Evolutionary conservation across 2,797 vertebrate species (phyloP), one percentile per base, ranked within the genome.

Genomic region (Sebastes miniatus): DNA sequence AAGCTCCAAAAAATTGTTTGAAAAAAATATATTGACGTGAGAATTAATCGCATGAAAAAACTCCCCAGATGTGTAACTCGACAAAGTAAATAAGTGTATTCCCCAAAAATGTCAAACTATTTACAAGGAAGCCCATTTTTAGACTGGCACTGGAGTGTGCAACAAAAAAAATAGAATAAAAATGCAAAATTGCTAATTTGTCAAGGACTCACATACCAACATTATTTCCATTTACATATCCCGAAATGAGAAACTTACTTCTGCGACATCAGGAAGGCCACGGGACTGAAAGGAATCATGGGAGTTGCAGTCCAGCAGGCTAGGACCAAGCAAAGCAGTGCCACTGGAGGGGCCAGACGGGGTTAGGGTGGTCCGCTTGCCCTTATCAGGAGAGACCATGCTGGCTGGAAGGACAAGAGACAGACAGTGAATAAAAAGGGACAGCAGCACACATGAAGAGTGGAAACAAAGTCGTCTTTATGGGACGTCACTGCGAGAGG

Each of bases 321-420:
- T 98, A 24, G 98, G 97, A 32, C 97, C 98, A 58, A 99, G 95
- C 76, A 99, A 91, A 67, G 97, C 98, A 2, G 97, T 98, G 86
- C 96, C 97, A 20, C 98, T 99, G 73, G 96, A 95, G 85, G 95
- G 95, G 63, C 97, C 97, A 8, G 90, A 82, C 1, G 96, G 93
- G 34, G 96, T 94, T 2, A 97, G 95, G 81, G 96, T 89, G 93
- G 94, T 96, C 87, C 98, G 97, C 64, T 96, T 95, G 58, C 96
- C 95, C 94, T 99, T 99, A 92, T 99, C 98, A 2, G 99, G 98
- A 47, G 99, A 99, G 67, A 98, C 98, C 95, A 99, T 97, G 88
- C 98, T 99, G 70, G 99, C 99, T 99, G 90, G 70, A 70, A 72
- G 69, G 59, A 76, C 52, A 52, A 67, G 47, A 77, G 34, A 72